phyloP scores from a whole-genome alignment of 2,888 invertebrate genomes.

The Lumbricus terrestris region DNA sequence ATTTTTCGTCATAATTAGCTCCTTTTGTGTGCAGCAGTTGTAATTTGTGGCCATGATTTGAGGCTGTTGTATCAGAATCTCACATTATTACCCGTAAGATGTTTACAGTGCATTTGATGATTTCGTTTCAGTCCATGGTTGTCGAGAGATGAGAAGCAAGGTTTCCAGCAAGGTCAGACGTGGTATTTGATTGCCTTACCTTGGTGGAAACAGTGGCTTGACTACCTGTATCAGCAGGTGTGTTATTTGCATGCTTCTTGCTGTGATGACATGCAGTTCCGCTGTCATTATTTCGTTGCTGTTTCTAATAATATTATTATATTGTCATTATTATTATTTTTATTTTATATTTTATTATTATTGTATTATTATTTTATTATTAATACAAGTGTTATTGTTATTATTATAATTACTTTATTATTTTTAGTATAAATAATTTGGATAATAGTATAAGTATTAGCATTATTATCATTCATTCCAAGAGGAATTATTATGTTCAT shows the following conservation, averaged over 20 bases:
- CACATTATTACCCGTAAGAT: neutral
- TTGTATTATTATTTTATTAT: no score
- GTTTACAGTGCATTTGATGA: neutral
- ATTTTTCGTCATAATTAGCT: neutral
- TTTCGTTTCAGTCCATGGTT: conserved; percentile 73
- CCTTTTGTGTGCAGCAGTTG: neutral
- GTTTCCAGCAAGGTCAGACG: conserved; percentile 78
- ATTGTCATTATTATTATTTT: no score
- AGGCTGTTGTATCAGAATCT: neutral
- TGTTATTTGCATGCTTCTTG: conserved; percentile 55
- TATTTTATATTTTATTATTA: no score
- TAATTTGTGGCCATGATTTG: neutral
- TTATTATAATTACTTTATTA: no score
- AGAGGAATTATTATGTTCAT: no score
- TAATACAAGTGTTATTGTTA: no score
- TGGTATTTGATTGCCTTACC: conserved; percentile 83
- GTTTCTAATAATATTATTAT: no score
- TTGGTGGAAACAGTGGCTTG: conserved; percentile 83
- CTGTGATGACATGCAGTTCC: no score
- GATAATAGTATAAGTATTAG: no score
- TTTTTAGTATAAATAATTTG: no score
- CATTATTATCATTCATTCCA: no score
- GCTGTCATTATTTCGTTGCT: no score
- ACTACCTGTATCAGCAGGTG: conserved; percentile 60
- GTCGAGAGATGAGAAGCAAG: conserved; percentile 73